Conservation (phyloP, 2,888 invertebrate genomes). For the Lymantria monacha region DNA sequence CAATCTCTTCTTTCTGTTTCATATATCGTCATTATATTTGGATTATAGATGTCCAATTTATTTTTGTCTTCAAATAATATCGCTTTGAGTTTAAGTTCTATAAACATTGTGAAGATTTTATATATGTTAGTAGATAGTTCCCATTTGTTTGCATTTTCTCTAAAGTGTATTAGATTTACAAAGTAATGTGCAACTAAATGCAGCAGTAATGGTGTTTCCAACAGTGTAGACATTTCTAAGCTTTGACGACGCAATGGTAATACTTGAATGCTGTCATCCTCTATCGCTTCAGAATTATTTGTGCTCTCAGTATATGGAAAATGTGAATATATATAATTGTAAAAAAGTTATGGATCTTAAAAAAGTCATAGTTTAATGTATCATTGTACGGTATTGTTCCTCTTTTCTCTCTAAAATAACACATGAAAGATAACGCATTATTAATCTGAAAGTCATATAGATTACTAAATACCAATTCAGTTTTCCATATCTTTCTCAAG, state of each 20-base stretch:
- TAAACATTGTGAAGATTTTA: neutral
- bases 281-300: neutral
- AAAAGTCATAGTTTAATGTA: neutral
- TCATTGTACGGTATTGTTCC: neutral
- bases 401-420: neutral
- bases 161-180: neutral
- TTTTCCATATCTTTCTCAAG: slow-evolving; percentile 12
- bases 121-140: neutral
- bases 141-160: neutral
- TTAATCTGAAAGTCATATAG: slow-evolving; percentile 6
- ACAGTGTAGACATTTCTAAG: neutral
- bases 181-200: neutral
- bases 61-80: slow-evolving; percentile 17
- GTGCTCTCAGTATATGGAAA: neutral
- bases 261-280: neutral
- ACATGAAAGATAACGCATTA: slow-evolving; percentile 13
- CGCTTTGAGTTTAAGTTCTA: neutral
- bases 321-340: neutral
- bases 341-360: neutral
- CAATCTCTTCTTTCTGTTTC: neutral
- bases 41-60: neutral
- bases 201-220: neutral
- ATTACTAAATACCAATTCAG: slow-evolving; percentile 8
- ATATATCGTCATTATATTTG: neutral
- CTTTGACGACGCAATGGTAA: neutral